Percentiles rank a stretch among this genome's conserved stretches.
Conservation (phyloP, 2,888 invertebrate genomes). For the Cheilosia grossa region DNA sequence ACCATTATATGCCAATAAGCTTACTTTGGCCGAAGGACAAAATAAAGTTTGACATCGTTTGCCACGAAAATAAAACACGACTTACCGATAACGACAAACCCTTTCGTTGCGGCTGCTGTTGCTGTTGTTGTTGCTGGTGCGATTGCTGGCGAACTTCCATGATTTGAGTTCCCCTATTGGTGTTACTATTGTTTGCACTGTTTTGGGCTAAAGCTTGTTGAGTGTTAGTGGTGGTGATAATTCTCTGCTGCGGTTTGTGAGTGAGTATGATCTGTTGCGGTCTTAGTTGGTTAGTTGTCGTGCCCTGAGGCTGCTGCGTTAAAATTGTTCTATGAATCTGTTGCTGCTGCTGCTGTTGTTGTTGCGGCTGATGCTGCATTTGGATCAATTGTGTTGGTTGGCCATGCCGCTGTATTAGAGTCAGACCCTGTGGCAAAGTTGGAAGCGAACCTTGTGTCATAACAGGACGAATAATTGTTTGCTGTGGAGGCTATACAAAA, state of each 20-base stretch:
- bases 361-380: conserved; percentile 79
- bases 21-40: no score
- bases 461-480: conserved; percentile 83
- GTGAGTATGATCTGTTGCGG: conserved; percentile 82
- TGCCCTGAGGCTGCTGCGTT: conserved; percentile 79
- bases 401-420: conserved; percentile 83
- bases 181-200: conserved; percentile 59
- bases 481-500: conserved; percentile 79
- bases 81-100: conserved; percentile 82
- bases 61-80: neutral
- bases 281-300: conserved; percentile 79
- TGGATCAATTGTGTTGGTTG: conserved; percentile 83
- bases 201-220: conserved; percentile 64
- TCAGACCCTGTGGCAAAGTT: conserved; percentile 82
- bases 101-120: conserved; percentile 78
- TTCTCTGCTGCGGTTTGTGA: conserved; percentile 81
- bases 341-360: conserved; percentile 76
- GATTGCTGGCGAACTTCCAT: conserved; percentile 79
- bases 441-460: conserved; percentile 80
- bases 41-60: no score
- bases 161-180: conserved; percentile 78
- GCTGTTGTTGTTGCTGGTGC: conserved; percentile 80
- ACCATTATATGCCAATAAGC: no score
- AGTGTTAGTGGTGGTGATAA: conserved; percentile 76
- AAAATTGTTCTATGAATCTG: conserved; percentile 81